phyloP scores from a whole-genome alignment of 2,113 vertebrate genomes.

The Lepus americanus region DNA sequence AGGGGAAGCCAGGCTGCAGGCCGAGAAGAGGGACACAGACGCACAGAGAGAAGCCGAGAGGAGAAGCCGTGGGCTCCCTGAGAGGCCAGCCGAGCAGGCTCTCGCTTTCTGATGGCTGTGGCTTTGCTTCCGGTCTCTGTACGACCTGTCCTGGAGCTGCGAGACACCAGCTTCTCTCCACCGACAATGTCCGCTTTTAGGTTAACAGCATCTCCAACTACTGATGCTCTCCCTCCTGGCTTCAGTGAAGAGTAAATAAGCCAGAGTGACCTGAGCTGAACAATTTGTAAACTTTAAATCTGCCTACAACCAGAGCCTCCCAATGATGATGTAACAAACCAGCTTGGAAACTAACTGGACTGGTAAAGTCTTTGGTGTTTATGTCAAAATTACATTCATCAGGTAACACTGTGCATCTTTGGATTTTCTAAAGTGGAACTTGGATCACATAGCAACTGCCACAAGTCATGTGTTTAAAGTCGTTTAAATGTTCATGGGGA shows the following conservation, averaged over 20 bases:
- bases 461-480: conserved; percentile 70
- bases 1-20: not conserved
- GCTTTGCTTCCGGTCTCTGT: not conserved
- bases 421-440: conserved; percentile 54
- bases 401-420: not conserved
- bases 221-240: not conserved
- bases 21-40: not conserved
- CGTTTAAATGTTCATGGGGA: conserved; percentile 70
- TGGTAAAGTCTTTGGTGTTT: not conserved
- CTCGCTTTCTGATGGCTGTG: not conserved
- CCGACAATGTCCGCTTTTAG: not conserved
- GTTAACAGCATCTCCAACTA: not conserved
- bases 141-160: not conserved
- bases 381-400: conserved; percentile 41
- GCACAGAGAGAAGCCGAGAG: not conserved
- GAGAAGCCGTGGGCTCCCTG: not conserved
- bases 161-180: not conserved
- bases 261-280: not conserved
- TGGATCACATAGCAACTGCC: conserved; percentile 48
- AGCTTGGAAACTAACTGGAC: not conserved
- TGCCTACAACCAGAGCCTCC: fast-evolving
- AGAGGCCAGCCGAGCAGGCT: not conserved
- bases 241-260: not conserved
- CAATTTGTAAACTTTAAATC: not conserved
- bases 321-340: not conserved